phyloP scores from a whole-genome alignment of 2,113 vertebrate genomes.

The Cyprinodon tularosa region DNA sequence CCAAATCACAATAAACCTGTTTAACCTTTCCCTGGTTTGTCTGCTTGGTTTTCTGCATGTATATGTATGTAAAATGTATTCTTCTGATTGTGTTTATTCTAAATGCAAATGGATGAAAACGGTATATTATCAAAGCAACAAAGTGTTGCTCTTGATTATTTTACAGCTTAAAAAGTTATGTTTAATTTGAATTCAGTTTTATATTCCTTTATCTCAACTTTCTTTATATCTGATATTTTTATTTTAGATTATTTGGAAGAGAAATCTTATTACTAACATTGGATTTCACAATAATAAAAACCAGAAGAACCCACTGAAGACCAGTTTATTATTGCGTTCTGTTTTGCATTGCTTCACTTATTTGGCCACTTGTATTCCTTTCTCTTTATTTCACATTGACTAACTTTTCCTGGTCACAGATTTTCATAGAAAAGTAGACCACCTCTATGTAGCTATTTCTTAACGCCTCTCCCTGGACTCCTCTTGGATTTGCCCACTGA shows the following conservation, averaged over 20 bases:
- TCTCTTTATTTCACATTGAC: background rate
- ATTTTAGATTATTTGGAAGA: background rate
- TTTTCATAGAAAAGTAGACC: constrained; percentile 38
- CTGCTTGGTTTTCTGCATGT: too few species aligned
- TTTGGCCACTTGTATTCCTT: background rate
- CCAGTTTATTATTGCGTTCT: background rate
- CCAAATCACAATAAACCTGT: too few species aligned
- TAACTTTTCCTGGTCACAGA: constrained; percentile 13
- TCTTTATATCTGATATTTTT: background rate
- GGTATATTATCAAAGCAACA: too few species aligned
- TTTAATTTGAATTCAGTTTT: background rate
- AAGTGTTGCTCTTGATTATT: too few species aligned
- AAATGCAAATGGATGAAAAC: too few species aligned
- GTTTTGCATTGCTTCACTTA: constrained; percentile 35
- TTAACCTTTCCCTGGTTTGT: too few species aligned
- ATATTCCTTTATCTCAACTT: background rate
- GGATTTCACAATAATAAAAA: background rate
- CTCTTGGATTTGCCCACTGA: constrained; percentile 25
- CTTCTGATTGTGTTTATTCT: too few species aligned
- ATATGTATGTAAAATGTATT: too few species aligned
- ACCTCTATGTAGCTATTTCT: constrained; percentile 26
- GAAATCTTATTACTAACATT: background rate
- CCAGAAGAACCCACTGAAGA: background rate
- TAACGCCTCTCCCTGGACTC: constrained; percentile 14
- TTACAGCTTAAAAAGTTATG: background rate